These are phyloP conservation scores for Vanessa cardui DNA, from an alignment of 2,888 invertebrate species.

Conservation along the genomic window DNA sequence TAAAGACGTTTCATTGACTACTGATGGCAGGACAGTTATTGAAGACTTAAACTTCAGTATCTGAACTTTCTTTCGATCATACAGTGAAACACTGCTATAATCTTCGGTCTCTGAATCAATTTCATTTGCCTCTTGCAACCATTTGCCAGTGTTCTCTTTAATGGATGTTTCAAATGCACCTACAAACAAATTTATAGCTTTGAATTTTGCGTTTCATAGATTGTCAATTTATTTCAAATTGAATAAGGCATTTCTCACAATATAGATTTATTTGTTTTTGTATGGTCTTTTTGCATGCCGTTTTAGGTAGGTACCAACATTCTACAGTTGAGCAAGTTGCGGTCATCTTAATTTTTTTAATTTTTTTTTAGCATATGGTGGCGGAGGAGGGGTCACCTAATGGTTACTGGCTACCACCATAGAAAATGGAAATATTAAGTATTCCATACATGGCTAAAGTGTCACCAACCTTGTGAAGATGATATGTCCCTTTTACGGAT, in stretches of 20 bases:
- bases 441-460: too few relatives aligned
- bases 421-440: too few relatives aligned
- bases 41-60: constrained; percentile 52
- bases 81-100: constrained; percentile 4
- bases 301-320: too few relatives aligned
- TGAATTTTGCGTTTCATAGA: background rate
- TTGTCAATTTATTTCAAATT: too few relatives aligned
- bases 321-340: too few relatives aligned
- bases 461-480: too few relatives aligned
- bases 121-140: background rate
- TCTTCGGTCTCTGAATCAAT: constrained; percentile 22
- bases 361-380: too few relatives aligned
- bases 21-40: constrained; percentile 53
- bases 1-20: constrained; percentile 48
- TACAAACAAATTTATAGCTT: constrained; percentile 19
- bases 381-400: too few relatives aligned
- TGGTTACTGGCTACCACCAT: too few relatives aligned
- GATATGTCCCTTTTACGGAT: too few relatives aligned
- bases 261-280: background rate
- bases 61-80: constrained; percentile 31
- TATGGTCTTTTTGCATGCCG: too few relatives aligned
- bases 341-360: too few relatives aligned
- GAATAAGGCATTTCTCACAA: background rate
- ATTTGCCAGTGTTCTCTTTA: background rate
- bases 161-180: constrained; percentile 35